phyloP scores from a whole-genome alignment of 2,113 vertebrate species.

The Zeus faber region DNA sequence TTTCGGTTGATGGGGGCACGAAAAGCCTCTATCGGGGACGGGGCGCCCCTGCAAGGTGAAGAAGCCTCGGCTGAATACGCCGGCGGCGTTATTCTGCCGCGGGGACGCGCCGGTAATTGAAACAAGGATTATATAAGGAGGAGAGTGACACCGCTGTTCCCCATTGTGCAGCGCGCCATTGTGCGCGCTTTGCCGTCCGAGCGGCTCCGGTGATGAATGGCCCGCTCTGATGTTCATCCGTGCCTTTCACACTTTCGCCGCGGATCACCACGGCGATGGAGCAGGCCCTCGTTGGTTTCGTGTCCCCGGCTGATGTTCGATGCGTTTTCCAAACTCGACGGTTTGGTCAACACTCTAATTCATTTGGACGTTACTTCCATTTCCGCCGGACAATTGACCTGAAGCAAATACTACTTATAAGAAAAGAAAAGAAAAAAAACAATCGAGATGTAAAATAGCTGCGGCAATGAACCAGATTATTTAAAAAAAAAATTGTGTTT shows the following conservation, averaged over 20 bases:
- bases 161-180: not conserved
- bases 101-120: constrained; percentile 14
- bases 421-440: not conserved
- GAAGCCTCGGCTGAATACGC: constrained; percentile 31
- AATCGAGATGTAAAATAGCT: not conserved
- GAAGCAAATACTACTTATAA: no score
- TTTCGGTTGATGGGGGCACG: not conserved
- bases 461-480: not conserved
- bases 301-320: not conserved
- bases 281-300: not conserved
- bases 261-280: not conserved
- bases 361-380: not conserved
- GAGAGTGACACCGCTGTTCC: no score
- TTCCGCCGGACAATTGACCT: not conserved
- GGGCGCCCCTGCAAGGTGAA: constrained; percentile 26
- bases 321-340: not conserved
- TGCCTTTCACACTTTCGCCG: not conserved
- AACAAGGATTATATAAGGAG: constrained; percentile 23
- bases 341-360: not conserved
- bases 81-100: constrained; percentile 15
- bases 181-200: not conserved
- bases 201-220: not conserved
- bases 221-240: not conserved
- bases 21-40: constrained; percentile 16
- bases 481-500: no score